Conservation (phyloP, 1,140 invertebrate species). For the Calosoma granatense region DNA sequence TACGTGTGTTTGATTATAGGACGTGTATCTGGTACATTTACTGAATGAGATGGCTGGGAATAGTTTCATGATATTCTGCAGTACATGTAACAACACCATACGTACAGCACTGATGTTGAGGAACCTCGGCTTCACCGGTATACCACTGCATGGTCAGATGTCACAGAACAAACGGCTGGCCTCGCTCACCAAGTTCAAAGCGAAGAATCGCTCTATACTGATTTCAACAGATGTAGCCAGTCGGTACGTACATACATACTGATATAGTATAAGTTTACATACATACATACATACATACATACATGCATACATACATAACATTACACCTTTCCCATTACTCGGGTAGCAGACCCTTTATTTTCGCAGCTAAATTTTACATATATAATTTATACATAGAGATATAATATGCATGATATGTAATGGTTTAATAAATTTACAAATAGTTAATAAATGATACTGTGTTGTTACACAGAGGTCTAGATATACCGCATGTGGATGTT, state of each 20-base stretch:
- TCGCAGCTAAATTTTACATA: background rate
- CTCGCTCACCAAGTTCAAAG: conserved; percentile 87
- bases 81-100: conserved; percentile 87
- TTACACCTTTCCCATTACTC: too few species aligned
- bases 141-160: conserved; percentile 97
- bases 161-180: conserved; percentile 86
- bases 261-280: background rate
- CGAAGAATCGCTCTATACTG: conserved; percentile 74
- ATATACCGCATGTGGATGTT: conserved; percentile 96
- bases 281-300: too few species aligned
- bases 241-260: conserved; percentile 46
- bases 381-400: too few species aligned
- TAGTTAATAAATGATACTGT: background rate
- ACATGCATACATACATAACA: too few species aligned
- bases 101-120: conserved; percentile 79
- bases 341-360: too few species aligned
- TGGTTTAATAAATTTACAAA: background rate
- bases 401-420: too few species aligned
- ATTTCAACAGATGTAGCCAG: conserved; percentile 98
- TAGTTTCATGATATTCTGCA: conserved; percentile 95
- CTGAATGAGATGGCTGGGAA: conserved; percentile 94
- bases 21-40: conserved; percentile 93
- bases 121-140: conserved; percentile 79
- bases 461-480: conserved; percentile 67
- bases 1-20: conserved; percentile 42